These are phyloP conservation scores for Helicoverpa zea DNA, from an alignment of 1,140 invertebrate genomes.

Conservation along the genomic window DNA sequence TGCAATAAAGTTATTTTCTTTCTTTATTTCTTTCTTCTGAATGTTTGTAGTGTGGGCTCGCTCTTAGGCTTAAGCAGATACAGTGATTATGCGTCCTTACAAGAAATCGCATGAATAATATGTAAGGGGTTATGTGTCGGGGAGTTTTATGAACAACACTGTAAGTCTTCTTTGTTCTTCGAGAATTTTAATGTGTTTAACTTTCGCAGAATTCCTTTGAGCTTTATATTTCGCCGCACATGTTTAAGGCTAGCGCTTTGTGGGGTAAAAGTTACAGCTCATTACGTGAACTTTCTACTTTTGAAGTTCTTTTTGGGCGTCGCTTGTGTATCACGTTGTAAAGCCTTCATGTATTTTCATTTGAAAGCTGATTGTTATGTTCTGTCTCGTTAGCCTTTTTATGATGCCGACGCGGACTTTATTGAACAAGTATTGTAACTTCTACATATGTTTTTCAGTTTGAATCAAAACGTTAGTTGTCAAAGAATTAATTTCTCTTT, in stretches of 20 bases:
- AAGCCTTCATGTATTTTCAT: background rate
- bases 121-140: background rate
- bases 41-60: no score
- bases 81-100: conserved; percentile 12
- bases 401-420: no score
- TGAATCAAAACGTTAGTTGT: no score
- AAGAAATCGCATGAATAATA: conserved; percentile 32
- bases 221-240: conserved; percentile 1
- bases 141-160: conserved; percentile 34
- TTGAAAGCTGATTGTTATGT: background rate
- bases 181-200: conserved; percentile 40
- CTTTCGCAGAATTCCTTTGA: conserved; percentile 38
- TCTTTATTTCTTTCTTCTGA: no score
- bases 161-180: conserved; percentile 32
- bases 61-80: background rate
- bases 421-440: no score
- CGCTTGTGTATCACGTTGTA: background rate
- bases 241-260: conserved; percentile 15
- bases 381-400: no score
- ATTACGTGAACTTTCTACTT: conserved; percentile 15
- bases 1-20: no score
- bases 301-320: conserved; percentile 10
- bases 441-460: no score
- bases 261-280: conserved; percentile 23
- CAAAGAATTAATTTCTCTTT: no score